Base-by-base conservation (phyloP, 2,888 invertebrate species). In the Chrysolina haemoptera region DNA sequence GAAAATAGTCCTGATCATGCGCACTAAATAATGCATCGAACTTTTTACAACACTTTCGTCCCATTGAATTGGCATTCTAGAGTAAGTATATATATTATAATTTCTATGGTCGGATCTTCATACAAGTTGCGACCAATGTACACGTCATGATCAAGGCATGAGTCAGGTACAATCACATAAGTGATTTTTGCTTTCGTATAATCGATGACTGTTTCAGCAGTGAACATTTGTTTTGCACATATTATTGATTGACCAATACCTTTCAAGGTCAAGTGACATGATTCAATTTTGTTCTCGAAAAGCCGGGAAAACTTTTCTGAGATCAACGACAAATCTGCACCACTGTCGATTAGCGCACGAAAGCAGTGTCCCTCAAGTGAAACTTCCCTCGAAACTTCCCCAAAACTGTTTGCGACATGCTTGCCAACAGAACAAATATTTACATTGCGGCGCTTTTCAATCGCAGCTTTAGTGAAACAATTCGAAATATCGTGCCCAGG, bases 391-490 rank as follows among this genome's bases (percentile, higher is more conserved):
- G 9, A 62, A 14, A 40, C 40, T 62, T 62, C 12, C 40, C 10
- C 14, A 16, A 27, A 62, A 62, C 62, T 27, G 27, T 27, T 27
- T 27, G 27, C 35, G 6, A 62, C 40, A 16, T 8, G 27, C 35
- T 12, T 62, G 8, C 35, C 35, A n/a, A 16, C 18, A 14, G 62
- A 35, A 11, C 27, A 62, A 35, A 62, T 16, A 62, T 62, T 62
- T 12, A 35, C 22, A 35, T 40, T 62, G 16, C 62, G 62, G 10
- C 62, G 62, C 40, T 62, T 35, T 10, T 62, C 62, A 40, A 62
- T 62, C 27, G 62, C 35, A 8, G 62, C 62, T 62, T 62, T 62
- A 14, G 62, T 62, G 40, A 62, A 62, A 62, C 62, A 62, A 62
- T 62, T 62, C 35, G 40, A 40, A 35, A 62, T 14, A 62, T 62